A percentile compares a stretch with the other conserved stretches of the same genome.
phyloP scores from a whole-genome alignment of 64 coral and sea anemone genomes.

The Hydrozoanthus tunicans region DNA sequence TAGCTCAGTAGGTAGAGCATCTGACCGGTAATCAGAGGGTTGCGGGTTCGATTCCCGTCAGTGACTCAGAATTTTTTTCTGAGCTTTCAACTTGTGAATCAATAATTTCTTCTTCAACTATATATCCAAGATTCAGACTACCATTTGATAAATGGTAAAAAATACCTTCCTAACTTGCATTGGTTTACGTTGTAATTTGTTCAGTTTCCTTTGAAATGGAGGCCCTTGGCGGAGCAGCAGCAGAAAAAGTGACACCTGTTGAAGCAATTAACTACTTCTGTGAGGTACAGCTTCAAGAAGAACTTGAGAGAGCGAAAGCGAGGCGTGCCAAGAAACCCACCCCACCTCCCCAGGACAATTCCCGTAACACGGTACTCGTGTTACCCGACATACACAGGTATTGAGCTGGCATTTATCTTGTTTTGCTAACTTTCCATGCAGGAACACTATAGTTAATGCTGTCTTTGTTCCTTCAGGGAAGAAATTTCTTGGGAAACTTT shows the following conservation, averaged over 20 bases:
- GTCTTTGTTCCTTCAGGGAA: too few species aligned
- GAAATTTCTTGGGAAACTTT: too few species aligned
- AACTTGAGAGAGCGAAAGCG: slow-evolving; percentile 55
- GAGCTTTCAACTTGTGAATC: too few species aligned
- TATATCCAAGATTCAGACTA: too few species aligned
- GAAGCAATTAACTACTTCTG: slow-evolving; percentile 75
- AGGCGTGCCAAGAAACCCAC: slow-evolving; percentile 41
- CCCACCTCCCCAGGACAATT: slow-evolving; percentile 36
- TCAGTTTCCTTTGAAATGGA: slow-evolving; percentile 47
- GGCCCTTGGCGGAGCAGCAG: slow-evolving; percentile 25
- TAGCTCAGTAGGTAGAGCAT: too few species aligned
- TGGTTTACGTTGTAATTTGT: neutral
- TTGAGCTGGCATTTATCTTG: neutral
- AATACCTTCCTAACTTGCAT: neutral
- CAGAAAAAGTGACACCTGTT: slow-evolving; percentile 37
- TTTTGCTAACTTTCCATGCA: neutral
- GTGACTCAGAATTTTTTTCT: too few species aligned
- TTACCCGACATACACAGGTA: slow-evolving; percentile 60
- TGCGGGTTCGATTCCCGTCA: too few species aligned
- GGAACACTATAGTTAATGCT: too few species aligned
- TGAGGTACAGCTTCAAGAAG: slow-evolving; percentile 59
- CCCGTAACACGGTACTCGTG: slow-evolving; percentile 59
- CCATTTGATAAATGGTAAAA: neutral
- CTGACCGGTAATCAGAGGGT: too few species aligned
- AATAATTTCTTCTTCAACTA: too few species aligned